A percentile compares a stretch with the other conserved stretches of the same genome.
Conservation (phyloP, 1,140 invertebrate species). For the Ceratina calcarata region DNA sequence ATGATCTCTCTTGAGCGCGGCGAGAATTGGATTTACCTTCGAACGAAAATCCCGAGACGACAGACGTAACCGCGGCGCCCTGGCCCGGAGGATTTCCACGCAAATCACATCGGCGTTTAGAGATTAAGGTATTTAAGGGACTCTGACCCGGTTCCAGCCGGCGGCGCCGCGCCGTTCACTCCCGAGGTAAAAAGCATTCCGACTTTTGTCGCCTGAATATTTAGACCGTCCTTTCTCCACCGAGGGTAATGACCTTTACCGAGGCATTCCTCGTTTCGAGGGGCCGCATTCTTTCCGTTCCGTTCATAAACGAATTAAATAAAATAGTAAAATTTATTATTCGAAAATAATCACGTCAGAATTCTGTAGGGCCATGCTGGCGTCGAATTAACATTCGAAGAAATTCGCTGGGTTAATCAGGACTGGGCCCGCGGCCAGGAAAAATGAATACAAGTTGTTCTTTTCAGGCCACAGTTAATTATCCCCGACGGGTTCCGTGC, state of each 20-base stretch:
- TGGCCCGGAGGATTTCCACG: constrained; percentile 38
- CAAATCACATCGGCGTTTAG: constrained; percentile 46
- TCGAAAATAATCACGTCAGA: too few species aligned
- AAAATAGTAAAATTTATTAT: too few species aligned
- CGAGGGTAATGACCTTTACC: constrained; percentile 39
- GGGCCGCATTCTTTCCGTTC: constrained; percentile 41
- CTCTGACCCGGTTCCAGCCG: not conserved
- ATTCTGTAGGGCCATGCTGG: not conserved
- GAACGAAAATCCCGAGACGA: constrained; percentile 1
- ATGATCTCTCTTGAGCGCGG: constrained; percentile 8
- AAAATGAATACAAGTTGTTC: constrained; percentile 37
- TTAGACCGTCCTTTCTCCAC: constrained; percentile 59
- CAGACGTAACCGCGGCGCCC: constrained; percentile 1
- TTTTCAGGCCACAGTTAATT: constrained; percentile 36
- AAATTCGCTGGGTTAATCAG: not conserved
- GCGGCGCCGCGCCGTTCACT: too few species aligned
- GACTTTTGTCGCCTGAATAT: constrained; percentile 57
- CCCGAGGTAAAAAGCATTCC: not conserved
- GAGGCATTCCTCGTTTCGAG: constrained; percentile 6
- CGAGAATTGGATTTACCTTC: constrained; percentile 43
- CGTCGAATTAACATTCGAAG: constrained; percentile 9
- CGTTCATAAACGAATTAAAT: too few species aligned
- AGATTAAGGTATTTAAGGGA: constrained; percentile 61
- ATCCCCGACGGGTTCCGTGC: constrained; percentile 29
- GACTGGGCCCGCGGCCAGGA: not conserved